These are phyloP conservation scores for Lacanobia oleracea DNA, from an alignment of 2,888 invertebrate genomes.

Conservation along the genomic window DNA sequence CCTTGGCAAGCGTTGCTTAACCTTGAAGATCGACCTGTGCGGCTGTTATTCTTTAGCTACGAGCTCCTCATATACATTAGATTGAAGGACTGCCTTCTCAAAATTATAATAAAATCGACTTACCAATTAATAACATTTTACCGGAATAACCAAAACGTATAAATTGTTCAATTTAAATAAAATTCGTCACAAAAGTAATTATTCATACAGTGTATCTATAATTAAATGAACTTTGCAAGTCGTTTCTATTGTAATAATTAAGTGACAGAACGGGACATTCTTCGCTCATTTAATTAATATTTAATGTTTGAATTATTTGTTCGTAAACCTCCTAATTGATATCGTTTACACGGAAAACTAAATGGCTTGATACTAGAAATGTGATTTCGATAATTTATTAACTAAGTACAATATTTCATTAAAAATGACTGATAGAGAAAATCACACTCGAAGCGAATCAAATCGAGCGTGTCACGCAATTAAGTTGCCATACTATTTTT, in stretches of 20 bases:
- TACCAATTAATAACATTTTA: slow-evolving; percentile 48
- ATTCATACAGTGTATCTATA: slow-evolving; percentile 33
- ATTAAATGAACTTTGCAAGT: slow-evolving; percentile 28
- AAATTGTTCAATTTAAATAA: slow-evolving; percentile 35
- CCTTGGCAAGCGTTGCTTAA: too few species aligned
- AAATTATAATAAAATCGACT: slow-evolving; percentile 23
- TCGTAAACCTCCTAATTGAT: slow-evolving; percentile 19
- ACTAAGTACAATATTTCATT: slow-evolving; percentile 1
- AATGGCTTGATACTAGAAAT: slow-evolving; percentile 9
- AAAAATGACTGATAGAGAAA: slow-evolving; percentile 10
- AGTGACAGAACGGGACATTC: slow-evolving; percentile 1
- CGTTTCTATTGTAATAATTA: slow-evolving; percentile 12
- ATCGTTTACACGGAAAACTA: slow-evolving; percentile 13
- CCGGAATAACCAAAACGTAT: slow-evolving; percentile 7
- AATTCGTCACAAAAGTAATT: slow-evolving; percentile 16
- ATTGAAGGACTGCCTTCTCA: not conserved
- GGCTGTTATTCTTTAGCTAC: too few species aligned
- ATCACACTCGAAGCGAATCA: not conserved
- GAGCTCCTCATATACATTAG: too few species aligned
- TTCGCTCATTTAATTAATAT: not conserved
- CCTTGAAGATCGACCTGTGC: too few species aligned
- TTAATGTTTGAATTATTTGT: slow-evolving; percentile 11
- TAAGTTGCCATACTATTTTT: not conserved
- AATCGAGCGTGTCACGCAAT: slow-evolving; percentile 10
- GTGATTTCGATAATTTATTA: slow-evolving; percentile 1